A percentile compares a stretch with the other conserved stretches of the same genome.
Conservation (phyloP, 2,797 vertebrate genomes). For the Pelochelys cantorii region DNA sequence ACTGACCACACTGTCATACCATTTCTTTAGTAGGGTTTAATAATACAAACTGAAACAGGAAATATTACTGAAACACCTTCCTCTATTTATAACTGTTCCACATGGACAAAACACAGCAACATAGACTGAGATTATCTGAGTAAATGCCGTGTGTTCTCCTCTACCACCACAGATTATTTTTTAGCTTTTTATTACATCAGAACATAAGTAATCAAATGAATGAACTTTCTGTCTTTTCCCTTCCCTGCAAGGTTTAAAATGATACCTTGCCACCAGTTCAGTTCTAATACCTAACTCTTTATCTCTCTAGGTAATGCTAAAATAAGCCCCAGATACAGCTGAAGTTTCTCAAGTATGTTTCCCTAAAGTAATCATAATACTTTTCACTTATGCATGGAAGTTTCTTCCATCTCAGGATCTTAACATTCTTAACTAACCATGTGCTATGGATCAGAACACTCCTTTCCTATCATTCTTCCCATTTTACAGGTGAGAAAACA, state of each 20-base stretch:
- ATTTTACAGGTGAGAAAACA: neutral
- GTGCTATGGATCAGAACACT: neutral
- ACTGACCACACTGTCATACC: neutral
- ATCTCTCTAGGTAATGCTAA: neutral
- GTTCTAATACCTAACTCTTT: neutral
- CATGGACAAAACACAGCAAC: neutral
- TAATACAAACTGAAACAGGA: neutral
- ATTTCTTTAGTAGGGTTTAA: neutral
- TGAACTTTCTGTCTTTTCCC: neutral
- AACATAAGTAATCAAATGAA: neutral
- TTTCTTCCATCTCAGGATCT: neutral
- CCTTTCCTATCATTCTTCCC: neutral
- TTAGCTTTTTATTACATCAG: neutral
- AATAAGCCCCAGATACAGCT: neutral
- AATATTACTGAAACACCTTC: neutral
- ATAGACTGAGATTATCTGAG: neutral
- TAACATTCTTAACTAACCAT: neutral
- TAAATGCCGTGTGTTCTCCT: neutral
- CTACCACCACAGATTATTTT: neutral
- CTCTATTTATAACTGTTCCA: neutral
- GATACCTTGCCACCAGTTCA: neutral
- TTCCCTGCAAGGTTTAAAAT: neutral
- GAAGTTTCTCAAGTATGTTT: neutral
- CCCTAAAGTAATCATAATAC: neutral
- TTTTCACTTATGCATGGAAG: neutral